A percentile compares a stretch with the other conserved stretches of the same genome.
phyloP scores from a whole-genome alignment of 1,140 invertebrate genomes.

The Dufourea novaeangliae region DNA sequence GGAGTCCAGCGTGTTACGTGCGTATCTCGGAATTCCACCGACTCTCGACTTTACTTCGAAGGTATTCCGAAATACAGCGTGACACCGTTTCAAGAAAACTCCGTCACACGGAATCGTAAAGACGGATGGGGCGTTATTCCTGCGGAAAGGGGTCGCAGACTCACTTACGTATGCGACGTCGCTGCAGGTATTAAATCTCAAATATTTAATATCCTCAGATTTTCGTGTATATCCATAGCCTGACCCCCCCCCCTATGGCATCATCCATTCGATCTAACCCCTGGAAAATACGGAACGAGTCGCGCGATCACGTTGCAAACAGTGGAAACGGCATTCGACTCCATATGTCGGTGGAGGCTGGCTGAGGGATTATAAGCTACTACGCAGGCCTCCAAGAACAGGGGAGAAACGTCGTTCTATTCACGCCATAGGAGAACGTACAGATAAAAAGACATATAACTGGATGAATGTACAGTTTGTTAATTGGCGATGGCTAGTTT shows the following conservation, averaged over 20 bases:
- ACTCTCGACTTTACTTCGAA: neutral
- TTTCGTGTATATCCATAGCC: conserved; percentile 43
- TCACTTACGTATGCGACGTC: conserved; percentile 51
- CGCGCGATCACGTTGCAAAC: conserved; percentile 33
- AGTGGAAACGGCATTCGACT: conserved; percentile 12
- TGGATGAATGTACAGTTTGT: too few species aligned
- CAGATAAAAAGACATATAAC: too few species aligned
- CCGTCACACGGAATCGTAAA: conserved; percentile 17
- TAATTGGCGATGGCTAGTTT: too few species aligned
- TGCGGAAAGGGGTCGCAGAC: conserved; percentile 7
- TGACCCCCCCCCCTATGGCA: neutral
- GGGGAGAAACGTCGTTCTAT: neutral
- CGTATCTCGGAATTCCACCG: neutral
- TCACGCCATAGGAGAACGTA: neutral
- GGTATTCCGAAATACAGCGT: conserved; percentile 8
- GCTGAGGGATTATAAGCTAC: conserved; percentile 12
- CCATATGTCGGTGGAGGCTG: neutral
- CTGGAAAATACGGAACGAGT: neutral
- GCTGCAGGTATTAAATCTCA: conserved; percentile 67
- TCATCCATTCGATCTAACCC: neutral
- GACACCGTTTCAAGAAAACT: neutral
- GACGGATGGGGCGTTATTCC: conserved; percentile 48
- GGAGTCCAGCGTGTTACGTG: neutral
- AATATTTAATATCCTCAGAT: conserved; percentile 72
- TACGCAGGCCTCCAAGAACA: conserved; percentile 1